Evolutionary conservation across 2,888 invertebrate genomes (phyloP).

Genomic region (Hoplodrina ambigua): DNA sequence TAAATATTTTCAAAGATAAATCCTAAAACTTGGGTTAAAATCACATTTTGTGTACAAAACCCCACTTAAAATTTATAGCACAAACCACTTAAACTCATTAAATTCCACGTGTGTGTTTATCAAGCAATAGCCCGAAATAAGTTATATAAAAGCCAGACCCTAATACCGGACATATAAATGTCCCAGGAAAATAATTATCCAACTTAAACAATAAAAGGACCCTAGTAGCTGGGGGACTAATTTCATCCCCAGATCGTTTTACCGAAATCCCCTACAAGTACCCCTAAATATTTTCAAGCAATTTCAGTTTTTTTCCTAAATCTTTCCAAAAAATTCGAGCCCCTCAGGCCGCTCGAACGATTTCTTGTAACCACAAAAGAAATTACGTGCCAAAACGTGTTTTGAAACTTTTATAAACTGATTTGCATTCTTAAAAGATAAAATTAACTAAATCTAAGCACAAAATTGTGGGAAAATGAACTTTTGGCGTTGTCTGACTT

Average conservation of each 20-base stretch:
- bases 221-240: constrained; percentile 55
- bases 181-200: constrained; percentile 66
- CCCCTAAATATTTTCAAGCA: constrained; percentile 46
- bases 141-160: constrained; percentile 60
- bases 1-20: constrained; percentile 39
- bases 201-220: constrained; percentile 68
- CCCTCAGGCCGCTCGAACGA: constrained; percentile 22
- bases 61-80: constrained; percentile 47
- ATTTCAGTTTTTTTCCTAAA: constrained; percentile 39
- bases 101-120: constrained; percentile 57
- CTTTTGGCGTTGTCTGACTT: constrained; percentile 34
- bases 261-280: constrained; percentile 32
- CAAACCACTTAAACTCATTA: constrained; percentile 57
- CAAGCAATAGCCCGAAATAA: constrained; percentile 62
- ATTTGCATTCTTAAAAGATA: constrained; percentile 54
- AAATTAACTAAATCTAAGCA: constrained; percentile 55
- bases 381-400: constrained; percentile 62
- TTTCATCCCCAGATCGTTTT: constrained; percentile 52
- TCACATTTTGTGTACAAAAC: constrained; percentile 39
- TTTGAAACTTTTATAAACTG: constrained; percentile 56
- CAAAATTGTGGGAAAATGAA: constrained; percentile 45
- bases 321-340: constrained; percentile 29
- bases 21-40: constrained; percentile 39
- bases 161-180: constrained; percentile 60
- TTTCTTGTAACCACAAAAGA: constrained; percentile 54